Percentiles rank a stretch among this genome's conserved stretches.
phyloP scores from a whole-genome alignment of 2,113 vertebrate species.

The Tichodroma muraria region DNA sequence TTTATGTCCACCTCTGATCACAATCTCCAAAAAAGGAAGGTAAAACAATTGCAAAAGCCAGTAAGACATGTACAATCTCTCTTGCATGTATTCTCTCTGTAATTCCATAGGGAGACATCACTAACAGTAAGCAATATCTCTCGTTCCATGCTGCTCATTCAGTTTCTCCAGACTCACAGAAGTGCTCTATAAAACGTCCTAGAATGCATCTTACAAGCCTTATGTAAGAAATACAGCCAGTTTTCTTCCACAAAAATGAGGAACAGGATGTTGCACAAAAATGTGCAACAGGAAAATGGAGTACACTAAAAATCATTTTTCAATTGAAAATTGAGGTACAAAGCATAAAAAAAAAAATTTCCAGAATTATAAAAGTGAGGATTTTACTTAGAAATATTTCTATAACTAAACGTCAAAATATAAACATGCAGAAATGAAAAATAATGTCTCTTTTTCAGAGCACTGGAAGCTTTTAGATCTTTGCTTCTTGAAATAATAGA shows the following conservation, averaged over 20 bases:
- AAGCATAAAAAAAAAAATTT: not conserved
- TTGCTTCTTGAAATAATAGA: not conserved
- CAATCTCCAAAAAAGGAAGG: not conserved
- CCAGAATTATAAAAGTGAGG: not conserved
- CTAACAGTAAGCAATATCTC: not conserved
- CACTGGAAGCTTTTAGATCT: not conserved
- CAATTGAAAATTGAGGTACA: not conserved
- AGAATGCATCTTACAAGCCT: not conserved
- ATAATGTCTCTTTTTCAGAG: not conserved
- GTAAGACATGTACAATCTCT: not conserved
- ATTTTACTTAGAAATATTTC: not conserved
- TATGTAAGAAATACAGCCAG: not conserved
- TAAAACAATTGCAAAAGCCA: not conserved
- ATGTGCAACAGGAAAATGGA: not conserved
- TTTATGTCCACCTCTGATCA: not conserved
- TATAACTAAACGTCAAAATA: not conserved
- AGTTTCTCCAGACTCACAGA: not conserved
- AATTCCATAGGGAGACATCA: not conserved
- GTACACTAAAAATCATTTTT: not conserved
- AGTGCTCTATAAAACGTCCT: not conserved
- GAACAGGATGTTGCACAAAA: too few relatives aligned
- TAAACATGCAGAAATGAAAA: not conserved
- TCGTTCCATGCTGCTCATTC: not conserved
- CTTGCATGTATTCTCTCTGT: not conserved
- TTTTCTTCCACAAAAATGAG: not conserved